Percentiles rank a stretch among this genome's conserved stretches.
Evolutionary conservation across 64 coral and sea anemone genomes (phyloP).

Genomic region (Astreopora myriophthalma): DNA sequence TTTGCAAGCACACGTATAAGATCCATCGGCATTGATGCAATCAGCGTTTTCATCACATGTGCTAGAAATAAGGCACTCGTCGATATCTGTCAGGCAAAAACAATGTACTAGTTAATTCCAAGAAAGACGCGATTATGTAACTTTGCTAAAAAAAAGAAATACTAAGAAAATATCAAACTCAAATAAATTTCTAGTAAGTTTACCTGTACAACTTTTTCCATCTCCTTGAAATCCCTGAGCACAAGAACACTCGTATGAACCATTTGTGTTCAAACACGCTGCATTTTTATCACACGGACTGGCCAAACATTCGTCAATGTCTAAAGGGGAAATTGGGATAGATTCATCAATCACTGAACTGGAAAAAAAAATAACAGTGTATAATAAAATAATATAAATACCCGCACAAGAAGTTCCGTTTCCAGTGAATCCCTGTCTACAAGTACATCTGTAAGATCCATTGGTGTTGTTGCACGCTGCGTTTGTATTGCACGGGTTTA

Average conservation of each 20-base stretch:
- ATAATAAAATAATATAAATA: background rate
- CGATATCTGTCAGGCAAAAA: background rate
- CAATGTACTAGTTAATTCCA: too few relatives aligned
- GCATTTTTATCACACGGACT: background rate
- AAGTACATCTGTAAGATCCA: constrained; percentile 26
- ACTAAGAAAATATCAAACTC: too few relatives aligned
- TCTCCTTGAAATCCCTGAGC: background rate
- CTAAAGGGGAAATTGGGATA: background rate
- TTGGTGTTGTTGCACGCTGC: constrained; percentile 55
- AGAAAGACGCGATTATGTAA: too few relatives aligned
- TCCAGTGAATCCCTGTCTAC: constrained; percentile 47
- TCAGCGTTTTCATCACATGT: constrained; percentile 1
- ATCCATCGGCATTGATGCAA: background rate
- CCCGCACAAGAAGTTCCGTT: constrained; percentile 37
- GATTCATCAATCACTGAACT: too few relatives aligned
- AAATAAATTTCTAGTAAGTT: too few relatives aligned
- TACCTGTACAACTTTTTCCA: background rate
- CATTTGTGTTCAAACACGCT: background rate
- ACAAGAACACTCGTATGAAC: background rate
- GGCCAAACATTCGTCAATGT: background rate
- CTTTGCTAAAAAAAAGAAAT: too few relatives aligned
- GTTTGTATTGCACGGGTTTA: constrained; percentile 31
- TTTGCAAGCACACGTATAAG: constrained; percentile 4
- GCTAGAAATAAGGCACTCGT: background rate
- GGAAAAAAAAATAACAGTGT: too few relatives aligned